Evolutionary conservation across 2,113 vertebrate species (phyloP).

Genomic region (Talpa occidentalis): DNA sequence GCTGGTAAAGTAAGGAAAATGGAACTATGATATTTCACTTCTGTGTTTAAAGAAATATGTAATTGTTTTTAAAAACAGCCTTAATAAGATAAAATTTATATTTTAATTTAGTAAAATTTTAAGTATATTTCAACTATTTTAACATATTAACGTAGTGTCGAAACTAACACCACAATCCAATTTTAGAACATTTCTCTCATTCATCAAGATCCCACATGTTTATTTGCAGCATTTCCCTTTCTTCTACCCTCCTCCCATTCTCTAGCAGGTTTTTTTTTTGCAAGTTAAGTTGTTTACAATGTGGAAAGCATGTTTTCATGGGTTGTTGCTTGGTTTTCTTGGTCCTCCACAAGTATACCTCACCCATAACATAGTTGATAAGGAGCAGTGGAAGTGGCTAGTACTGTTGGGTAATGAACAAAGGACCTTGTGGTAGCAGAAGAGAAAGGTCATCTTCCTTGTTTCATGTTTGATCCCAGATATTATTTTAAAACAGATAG

Average conservation of each 20-base stretch:
- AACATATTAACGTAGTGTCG: background rate
- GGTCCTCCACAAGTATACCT: background rate
- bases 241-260: fast-evolving
- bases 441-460: background rate
- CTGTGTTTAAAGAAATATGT: no score
- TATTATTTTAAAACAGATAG: background rate
- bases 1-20: no score
- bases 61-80: background rate
- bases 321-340: background rate
- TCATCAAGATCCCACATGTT: no score
- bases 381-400: background rate
- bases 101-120: background rate
- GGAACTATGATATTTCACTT: no score
- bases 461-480: background rate
- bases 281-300: background rate
- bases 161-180: background rate
- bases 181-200: background rate
- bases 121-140: no score
- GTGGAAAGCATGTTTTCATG: background rate
- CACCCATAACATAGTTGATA: background rate
- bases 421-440: background rate
- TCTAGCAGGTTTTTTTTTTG: background rate
- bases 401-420: background rate
- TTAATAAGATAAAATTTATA: background rate
- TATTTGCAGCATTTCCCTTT: background rate